A percentile compares a stretch with the other conserved stretches of the same genome.
These are phyloP conservation scores for Catagonus wagneri DNA, from an alignment of 2,113 vertebrate species.

Conservation along the genomic window DNA sequence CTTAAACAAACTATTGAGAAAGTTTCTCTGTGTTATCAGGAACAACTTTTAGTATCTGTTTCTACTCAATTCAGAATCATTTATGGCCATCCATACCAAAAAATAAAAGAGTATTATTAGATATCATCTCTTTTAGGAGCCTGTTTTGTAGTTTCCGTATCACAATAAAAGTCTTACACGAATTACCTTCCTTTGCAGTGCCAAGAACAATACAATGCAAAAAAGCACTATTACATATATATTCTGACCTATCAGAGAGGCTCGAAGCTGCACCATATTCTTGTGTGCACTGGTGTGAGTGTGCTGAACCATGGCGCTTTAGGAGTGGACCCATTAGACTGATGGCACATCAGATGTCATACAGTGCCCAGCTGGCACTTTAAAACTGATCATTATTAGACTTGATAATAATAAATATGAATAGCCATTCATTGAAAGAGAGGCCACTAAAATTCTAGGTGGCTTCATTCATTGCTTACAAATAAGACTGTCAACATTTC, in stretches of 20 bases:
- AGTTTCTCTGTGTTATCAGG: not conserved
- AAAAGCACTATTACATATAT: not conserved
- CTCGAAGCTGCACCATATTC: not conserved
- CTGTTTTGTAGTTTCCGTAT: conserved; percentile 26
- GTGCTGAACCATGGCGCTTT: not conserved
- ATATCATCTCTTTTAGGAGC: not conserved
- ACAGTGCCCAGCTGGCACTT: not conserved
- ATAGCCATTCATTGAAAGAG: not conserved
- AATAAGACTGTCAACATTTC: conserved; percentile 33
- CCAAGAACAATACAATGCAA: not conserved
- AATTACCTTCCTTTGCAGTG: not conserved
- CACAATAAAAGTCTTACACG: conserved; percentile 6
- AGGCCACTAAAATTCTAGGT: conserved; percentile 35
- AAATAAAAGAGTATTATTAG: not conserved
- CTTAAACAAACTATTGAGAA: not conserved
- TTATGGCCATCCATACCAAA: not conserved
- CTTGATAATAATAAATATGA: conserved; percentile 42
- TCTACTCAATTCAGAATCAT: not conserved
- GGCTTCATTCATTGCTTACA: conserved; percentile 5
- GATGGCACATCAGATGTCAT: not conserved
- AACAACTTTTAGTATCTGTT: conserved; percentile 13
- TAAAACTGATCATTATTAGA: conserved; percentile 48
- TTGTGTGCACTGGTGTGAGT: not conserved
- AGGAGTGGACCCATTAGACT: not conserved
- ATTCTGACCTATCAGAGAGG: not conserved